Evolutionary conservation across 2,888 invertebrate species (phyloP).

Genomic region (Leucania comma): DNA sequence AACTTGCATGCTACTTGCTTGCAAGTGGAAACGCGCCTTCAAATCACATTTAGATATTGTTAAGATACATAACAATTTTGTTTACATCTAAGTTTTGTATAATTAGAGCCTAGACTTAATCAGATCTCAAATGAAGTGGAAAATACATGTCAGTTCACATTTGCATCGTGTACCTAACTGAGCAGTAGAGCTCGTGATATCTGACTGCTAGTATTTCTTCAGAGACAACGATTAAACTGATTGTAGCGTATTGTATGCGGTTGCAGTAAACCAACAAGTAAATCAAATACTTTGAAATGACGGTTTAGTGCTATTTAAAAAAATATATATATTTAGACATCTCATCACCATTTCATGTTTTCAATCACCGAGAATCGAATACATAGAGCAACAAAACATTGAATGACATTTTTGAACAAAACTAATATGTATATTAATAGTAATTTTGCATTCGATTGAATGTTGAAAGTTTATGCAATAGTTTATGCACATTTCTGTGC

Average conservation of each 20-base stretch:
- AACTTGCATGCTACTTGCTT: too few species aligned
- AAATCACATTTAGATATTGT: constrained; percentile 7
- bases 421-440: neutral
- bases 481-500: neutral
- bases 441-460: neutral
- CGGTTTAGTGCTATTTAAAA: neutral
- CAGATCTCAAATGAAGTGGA: constrained; percentile 33
- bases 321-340: neutral
- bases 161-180: neutral
- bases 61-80: constrained; percentile 1
- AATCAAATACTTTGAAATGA: constrained; percentile 11
- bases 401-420: neutral
- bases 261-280: constrained; percentile 29
- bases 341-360: neutral
- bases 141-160: constrained; percentile 16
- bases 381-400: neutral
- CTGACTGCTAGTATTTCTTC: neutral
- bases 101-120: constrained; percentile 32
- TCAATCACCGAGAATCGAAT: neutral
- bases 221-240: neutral
- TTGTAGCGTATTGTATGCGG: neutral
- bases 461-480: too few species aligned
- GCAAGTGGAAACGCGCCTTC: too few species aligned
- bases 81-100: constrained; percentile 12
- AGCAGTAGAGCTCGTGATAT: neutral